Conservation (phyloP, 2,113 vertebrate genomes). For the Paramisgurnus dabryanus region DNA sequence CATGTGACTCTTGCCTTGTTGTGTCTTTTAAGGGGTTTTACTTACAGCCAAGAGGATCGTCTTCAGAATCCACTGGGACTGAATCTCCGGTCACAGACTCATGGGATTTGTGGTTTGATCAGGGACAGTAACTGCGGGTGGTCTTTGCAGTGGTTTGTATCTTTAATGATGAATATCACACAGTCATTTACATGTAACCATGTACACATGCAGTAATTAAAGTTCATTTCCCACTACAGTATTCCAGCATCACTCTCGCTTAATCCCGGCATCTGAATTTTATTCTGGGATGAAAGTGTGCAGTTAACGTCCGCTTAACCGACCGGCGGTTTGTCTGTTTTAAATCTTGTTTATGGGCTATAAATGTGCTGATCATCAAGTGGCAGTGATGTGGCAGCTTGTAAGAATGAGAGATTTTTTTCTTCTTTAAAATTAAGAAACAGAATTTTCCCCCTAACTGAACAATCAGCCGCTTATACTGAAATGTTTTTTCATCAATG, state of each 20-base stretch:
- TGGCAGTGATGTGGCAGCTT: background rate
- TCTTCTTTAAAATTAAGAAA: no score
- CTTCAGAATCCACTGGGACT: background rate
- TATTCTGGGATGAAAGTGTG: conserved; percentile 20
- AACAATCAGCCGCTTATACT: no score
- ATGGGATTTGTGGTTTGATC: no score
- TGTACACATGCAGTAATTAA: background rate
- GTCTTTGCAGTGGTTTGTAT: conserved; percentile 16
- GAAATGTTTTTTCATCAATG: no score
- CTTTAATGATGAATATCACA: conserved; percentile 32
- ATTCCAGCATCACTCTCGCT: background rate
- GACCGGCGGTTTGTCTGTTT: background rate
- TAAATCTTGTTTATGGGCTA: background rate
- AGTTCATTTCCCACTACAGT: background rate
- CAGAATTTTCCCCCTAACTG: no score
- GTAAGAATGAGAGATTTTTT: background rate
- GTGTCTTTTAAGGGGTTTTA: no score
- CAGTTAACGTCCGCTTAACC: background rate
- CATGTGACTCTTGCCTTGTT: no score
- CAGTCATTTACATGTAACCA: conserved; percentile 25
- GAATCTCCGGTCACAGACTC: no score
- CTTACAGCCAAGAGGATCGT: no score
- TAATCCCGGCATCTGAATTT: background rate
- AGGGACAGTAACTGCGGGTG: conserved; percentile 30
- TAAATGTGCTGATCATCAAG: conserved; percentile 4